phyloP scores from a whole-genome alignment of 2,888 invertebrate species.

The Oxyteleia sp. region DNA sequence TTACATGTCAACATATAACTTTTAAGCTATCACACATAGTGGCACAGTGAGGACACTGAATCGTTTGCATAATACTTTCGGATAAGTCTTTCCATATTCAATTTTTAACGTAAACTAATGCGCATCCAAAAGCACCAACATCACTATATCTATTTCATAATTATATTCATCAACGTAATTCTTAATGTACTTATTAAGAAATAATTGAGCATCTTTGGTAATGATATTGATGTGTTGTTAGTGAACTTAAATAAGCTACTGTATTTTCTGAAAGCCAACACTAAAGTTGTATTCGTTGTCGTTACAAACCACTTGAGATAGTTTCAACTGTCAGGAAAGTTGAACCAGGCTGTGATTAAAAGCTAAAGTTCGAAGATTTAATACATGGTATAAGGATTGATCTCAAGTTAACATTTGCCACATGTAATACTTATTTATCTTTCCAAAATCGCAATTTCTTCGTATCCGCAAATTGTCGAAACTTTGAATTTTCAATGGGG shows the following conservation, averaged over 20 bases:
- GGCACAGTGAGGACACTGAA: too few relatives aligned
- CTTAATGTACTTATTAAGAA: slow-evolving; percentile 25
- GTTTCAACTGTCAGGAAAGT: slow-evolving; percentile 60
- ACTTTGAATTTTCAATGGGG: slow-evolving; percentile 9
- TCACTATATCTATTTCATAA: not conserved
- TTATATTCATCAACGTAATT: slow-evolving; percentile 24
- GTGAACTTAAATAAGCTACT: slow-evolving; percentile 51
- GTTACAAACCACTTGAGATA: slow-evolving; percentile 69
- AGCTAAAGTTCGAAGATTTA: slow-evolving; percentile 63
- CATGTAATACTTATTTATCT: slow-evolving; percentile 16
- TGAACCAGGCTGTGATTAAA: slow-evolving; percentile 58
- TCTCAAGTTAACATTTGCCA: slow-evolving; percentile 47
- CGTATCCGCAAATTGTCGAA: not conserved
- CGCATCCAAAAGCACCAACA: not conserved
- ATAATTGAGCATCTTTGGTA: slow-evolving; percentile 54
- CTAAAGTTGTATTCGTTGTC: slow-evolving; percentile 59
- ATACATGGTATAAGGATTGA: slow-evolving; percentile 54
- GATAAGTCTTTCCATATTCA: too few relatives aligned
- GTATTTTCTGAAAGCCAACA: slow-evolving; percentile 55
- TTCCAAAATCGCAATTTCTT: not conserved
- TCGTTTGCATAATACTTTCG: too few relatives aligned
- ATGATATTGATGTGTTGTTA: slow-evolving; percentile 58
- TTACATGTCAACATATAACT: too few relatives aligned
- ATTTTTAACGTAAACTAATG: too few relatives aligned
- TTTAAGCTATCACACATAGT: too few relatives aligned